Conservation (phyloP, 1,140 invertebrate genomes). For the Globodera rostochiensis region DNA sequence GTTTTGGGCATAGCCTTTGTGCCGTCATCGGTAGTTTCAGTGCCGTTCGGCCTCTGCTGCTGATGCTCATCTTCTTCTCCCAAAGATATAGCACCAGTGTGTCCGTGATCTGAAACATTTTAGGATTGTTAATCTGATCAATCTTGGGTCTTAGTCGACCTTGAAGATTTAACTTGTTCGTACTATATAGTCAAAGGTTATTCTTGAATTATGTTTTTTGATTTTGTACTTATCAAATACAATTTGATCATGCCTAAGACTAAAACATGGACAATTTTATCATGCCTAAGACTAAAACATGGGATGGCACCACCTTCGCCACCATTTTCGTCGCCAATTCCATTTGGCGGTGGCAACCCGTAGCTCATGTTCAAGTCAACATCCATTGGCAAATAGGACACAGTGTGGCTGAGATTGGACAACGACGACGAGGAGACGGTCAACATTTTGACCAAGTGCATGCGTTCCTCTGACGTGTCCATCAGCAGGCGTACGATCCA, state of each 20-base stretch:
- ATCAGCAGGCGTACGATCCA: constrained; percentile 65
- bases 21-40: neutral
- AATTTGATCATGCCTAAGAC: neutral
- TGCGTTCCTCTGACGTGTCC: constrained; percentile 60
- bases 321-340: neutral
- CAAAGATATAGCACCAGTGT: neutral
- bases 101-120: neutral
- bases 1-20: neutral
- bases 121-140: too few species aligned
- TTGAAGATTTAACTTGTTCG: too few species aligned
- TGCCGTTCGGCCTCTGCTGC: too few species aligned
- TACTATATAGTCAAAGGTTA: neutral
- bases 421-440: neutral
- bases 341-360: neutral
- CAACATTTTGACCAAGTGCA: constrained; percentile 62
- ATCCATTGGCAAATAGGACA: constrained; percentile 66
- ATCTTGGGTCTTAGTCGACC: too few species aligned
- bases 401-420: constrained; percentile 60
- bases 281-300: too few species aligned
- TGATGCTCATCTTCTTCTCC: too few species aligned
- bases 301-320: neutral
- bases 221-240: neutral
- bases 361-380: constrained; percentile 65
- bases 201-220: too few species aligned
- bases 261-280: too few species aligned